phyloP scores from a whole-genome alignment of 2,113 vertebrate genomes.

The Pituophis catenifer region DNA sequence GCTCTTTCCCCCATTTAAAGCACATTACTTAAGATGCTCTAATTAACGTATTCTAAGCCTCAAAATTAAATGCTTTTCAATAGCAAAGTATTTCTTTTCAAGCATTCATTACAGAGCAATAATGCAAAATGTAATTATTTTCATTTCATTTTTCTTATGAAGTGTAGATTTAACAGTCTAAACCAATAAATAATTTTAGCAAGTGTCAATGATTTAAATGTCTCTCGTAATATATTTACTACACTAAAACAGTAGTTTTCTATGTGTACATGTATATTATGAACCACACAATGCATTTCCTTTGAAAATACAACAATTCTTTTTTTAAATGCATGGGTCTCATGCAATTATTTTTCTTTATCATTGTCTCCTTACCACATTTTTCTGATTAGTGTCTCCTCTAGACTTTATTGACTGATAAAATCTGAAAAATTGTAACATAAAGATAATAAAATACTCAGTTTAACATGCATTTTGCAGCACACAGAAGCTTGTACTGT shows the following conservation, averaged over 20 bases:
- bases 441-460: background rate
- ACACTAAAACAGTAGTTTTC: background rate
- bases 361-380: background rate
- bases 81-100: background rate
- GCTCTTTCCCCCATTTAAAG: constrained; percentile 44
- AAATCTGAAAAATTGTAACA: constrained; percentile 6
- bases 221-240: background rate
- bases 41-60: constrained; percentile 41
- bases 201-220: background rate
- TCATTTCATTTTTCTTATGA: background rate
- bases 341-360: background rate
- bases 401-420: background rate
- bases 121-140: background rate
- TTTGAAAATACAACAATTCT: constrained; percentile 19
- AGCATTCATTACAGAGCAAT: background rate
- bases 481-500: background rate
- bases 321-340: constrained; percentile 13
- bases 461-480: background rate
- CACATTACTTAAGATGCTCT: constrained; percentile 38
- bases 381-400: constrained; percentile 17
- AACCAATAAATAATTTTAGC: background rate
- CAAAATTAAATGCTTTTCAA: constrained; percentile 11
- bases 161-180: background rate
- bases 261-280: constrained; percentile 18
- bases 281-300: background rate